phyloP scores from a whole-genome alignment of 2,888 invertebrate genomes.

The Notocelia uddmanniana region DNA sequence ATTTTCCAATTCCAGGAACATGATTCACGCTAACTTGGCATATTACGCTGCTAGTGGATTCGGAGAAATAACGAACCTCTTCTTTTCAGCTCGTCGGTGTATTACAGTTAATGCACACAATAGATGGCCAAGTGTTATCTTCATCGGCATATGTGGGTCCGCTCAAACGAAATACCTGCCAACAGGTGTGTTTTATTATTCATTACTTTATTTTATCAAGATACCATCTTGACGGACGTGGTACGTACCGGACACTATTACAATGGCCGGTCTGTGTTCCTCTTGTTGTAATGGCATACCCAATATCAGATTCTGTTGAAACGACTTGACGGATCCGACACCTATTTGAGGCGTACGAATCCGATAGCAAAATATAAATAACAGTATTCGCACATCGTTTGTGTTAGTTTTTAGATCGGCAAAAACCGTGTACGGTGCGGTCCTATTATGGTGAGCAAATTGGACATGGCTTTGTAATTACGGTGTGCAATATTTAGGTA shows the following conservation, averaged over 20 bases:
- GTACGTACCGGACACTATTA: constrained; percentile 73
- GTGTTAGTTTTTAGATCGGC: constrained; percentile 67
- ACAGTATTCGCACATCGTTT: constrained; percentile 77
- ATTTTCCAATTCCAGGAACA: constrained; percentile 21
- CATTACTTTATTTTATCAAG: constrained; percentile 78
- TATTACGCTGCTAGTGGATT: constrained; percentile 31
- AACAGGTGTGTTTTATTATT: constrained; percentile 78
- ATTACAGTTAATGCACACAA: constrained; percentile 57
- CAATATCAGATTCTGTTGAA: constrained; percentile 62
- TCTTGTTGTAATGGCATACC: constrained; percentile 71
- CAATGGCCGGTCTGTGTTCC: constrained; percentile 76
- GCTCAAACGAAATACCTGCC: constrained; percentile 59
- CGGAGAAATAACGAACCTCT: constrained; percentile 50
- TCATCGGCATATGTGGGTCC: constrained; percentile 67
- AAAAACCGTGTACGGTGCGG: constrained; percentile 68
- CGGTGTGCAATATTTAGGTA: constrained; percentile 72
- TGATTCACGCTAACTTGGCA: constrained; percentile 16
- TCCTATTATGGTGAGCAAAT: constrained; percentile 77
- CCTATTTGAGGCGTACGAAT: constrained; percentile 71
- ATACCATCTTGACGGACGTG: constrained; percentile 80
- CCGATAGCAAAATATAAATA: constrained; percentile 79
- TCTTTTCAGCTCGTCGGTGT: constrained; percentile 53
- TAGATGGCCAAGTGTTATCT: constrained; percentile 70
- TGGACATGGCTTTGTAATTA: constrained; percentile 75
- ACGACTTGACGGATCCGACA: constrained; percentile 57